phyloP scores from a whole-genome alignment of 2,888 invertebrate species.

The Calameuta pallipes region DNA sequence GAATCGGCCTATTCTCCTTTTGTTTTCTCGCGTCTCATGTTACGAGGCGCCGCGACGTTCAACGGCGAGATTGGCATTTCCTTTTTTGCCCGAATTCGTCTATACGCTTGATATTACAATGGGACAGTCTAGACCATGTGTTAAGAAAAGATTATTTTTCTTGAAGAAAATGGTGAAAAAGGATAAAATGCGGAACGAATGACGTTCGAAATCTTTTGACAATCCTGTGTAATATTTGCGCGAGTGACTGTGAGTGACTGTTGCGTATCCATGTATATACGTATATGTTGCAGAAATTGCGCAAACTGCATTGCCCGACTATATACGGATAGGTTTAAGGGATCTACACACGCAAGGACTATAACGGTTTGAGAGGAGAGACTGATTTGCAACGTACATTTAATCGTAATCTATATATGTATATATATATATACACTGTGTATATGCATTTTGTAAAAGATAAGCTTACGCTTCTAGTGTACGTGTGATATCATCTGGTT shows the following conservation, averaged over 20 bases:
- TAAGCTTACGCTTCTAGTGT: background rate
- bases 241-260: background rate
- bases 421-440: background rate
- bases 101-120: slow-evolving; percentile 28
- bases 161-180: slow-evolving; percentile 43
- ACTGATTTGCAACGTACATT: background rate
- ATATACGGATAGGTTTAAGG: background rate
- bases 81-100: slow-evolving; percentile 4
- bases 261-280: background rate
- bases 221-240: background rate
- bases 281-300: background rate
- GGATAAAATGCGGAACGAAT: slow-evolving; percentile 42
- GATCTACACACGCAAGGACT: background rate
- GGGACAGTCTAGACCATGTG: slow-evolving; percentile 44
- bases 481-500: slow-evolving; percentile 1
- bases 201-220: slow-evolving; percentile 17
- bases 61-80: slow-evolving; percentile 7
- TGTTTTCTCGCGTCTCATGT: slow-evolving; percentile 11
- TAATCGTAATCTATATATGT: background rate
- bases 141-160: slow-evolving; percentile 43
- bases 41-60: slow-evolving; percentile 10
- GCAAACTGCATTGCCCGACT: background rate
- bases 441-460: background rate
- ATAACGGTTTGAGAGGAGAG: background rate
- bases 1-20: background rate